Conservation (phyloP, 1,140 invertebrate genomes). For the Brachionus koreanus region DNA sequence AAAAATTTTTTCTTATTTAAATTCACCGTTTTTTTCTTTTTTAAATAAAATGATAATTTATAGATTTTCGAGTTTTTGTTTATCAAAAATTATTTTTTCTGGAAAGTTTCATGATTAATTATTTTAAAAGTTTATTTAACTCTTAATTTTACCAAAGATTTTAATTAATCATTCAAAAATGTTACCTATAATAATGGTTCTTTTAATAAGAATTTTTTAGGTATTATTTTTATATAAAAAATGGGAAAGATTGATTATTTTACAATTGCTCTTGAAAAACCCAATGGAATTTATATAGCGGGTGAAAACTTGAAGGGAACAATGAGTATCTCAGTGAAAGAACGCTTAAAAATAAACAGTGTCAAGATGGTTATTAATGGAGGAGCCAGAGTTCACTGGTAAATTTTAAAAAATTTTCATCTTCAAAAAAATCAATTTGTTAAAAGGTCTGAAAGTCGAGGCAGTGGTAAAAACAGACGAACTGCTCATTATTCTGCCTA, state of each 20-base stretch:
- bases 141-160: too few species aligned
- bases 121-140: too few species aligned
- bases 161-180: too few species aligned
- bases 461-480: slow-evolving; percentile 23
- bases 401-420: neutral
- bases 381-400: slow-evolving; percentile 28
- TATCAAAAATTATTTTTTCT: too few species aligned
- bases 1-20: too few species aligned
- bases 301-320: slow-evolving; percentile 17
- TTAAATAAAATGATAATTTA: too few species aligned
- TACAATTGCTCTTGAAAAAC: slow-evolving; percentile 15
- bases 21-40: too few species aligned
- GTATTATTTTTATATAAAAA: neutral
- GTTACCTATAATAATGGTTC: too few species aligned
- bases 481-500: neutral
- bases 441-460: slow-evolving; percentile 9
- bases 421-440: neutral
- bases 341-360: slow-evolving; percentile 38
- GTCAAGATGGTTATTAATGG: slow-evolving; percentile 20
- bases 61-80: too few species aligned
- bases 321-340: slow-evolving; percentile 15
- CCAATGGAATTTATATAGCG: neutral
- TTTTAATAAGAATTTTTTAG: too few species aligned
- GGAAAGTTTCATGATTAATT: too few species aligned
- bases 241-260: slow-evolving; percentile 41